A percentile compares a stretch with the other conserved stretches of the same genome.
Conservation (phyloP, 2,797 vertebrate species). For the Graptemys geographica region DNA sequence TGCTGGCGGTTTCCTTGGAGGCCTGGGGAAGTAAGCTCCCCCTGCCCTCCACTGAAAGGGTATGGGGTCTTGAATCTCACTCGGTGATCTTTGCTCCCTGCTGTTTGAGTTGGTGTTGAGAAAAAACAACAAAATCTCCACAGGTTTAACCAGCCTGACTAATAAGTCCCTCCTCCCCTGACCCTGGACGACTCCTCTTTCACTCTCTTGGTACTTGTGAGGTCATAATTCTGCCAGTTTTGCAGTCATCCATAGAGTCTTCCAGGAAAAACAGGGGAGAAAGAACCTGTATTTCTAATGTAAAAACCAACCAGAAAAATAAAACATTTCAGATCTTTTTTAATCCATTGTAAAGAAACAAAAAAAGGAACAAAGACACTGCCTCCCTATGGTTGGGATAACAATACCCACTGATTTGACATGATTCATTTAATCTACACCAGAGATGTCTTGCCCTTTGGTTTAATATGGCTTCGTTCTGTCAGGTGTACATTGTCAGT, state of each 20-base stretch:
- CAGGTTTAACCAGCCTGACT: background rate
- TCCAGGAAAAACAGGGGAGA: background rate
- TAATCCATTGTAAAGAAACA: background rate
- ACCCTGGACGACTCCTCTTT: background rate
- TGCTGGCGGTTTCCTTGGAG: background rate
- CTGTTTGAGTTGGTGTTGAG: background rate
- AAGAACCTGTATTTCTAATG: background rate
- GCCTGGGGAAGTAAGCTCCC: background rate
- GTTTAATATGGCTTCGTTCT: background rate
- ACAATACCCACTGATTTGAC: background rate
- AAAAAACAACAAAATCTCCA: background rate
- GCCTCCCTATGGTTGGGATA: background rate
- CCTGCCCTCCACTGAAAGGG: background rate
- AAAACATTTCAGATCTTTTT: background rate
- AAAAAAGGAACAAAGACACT: background rate
- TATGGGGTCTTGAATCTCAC: background rate
- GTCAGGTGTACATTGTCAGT: accelerated
- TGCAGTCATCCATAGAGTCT: background rate
- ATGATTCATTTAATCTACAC: background rate
- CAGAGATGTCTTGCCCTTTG: background rate
- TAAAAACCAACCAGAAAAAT: background rate
- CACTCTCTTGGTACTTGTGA: background rate
- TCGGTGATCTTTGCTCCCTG: background rate
- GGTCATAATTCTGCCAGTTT: background rate
- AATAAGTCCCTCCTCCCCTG: background rate